Conservation (phyloP, 2,888 invertebrate species). For the Epiblema foenella region DNA sequence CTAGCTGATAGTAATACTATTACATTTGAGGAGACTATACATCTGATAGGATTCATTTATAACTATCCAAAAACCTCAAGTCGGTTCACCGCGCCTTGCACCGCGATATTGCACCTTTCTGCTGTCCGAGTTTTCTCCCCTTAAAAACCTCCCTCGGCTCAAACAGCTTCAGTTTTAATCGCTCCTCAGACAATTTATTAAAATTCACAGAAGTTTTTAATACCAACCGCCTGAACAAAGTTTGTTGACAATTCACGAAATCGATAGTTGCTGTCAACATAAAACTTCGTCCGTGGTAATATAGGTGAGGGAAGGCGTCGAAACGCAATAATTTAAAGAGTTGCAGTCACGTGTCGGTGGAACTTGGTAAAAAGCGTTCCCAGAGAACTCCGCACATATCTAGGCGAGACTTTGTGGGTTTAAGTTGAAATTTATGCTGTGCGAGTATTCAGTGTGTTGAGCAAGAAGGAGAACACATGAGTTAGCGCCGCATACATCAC, state of each 20-base stretch:
- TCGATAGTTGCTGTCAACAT: constrained; percentile 53
- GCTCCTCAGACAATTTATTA: constrained; percentile 70
- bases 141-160: constrained; percentile 57
- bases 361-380: constrained; percentile 75
- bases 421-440: constrained; percentile 77
- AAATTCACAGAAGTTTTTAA: constrained; percentile 64
- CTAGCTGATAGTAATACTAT: no score
- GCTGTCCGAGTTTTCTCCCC: constrained; percentile 49
- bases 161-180: constrained; percentile 75
- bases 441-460: constrained; percentile 70
- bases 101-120: constrained; percentile 66
- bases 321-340: constrained; percentile 75
- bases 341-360: constrained; percentile 64
- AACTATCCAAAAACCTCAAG: neutral
- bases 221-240: constrained; percentile 45
- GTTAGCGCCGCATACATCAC: constrained; percentile 76
- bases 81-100: neutral
- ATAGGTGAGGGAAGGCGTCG: constrained; percentile 58
- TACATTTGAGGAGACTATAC: no score
- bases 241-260: constrained; percentile 51
- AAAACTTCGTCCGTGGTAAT: constrained; percentile 62
- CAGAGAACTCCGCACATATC: constrained; percentile 72
- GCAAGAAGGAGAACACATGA: constrained; percentile 73
- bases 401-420: constrained; percentile 71
- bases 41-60: neutral